Base-by-base conservation (phyloP, 2,888 invertebrate species). In the Drosophila quinaria region DNA sequence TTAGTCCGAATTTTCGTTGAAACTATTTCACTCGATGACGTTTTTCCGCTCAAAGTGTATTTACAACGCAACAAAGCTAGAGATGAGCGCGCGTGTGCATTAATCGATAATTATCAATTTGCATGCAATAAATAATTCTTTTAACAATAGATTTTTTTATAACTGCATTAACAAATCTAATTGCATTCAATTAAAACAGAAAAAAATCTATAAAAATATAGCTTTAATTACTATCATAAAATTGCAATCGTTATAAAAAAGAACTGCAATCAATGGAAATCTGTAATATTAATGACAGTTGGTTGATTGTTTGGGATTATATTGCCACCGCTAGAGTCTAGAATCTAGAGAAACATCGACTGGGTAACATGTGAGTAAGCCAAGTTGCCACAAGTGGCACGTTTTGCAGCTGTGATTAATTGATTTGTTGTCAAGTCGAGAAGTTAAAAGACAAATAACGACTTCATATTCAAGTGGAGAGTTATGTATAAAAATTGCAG, bases 391-490 rank as follows among this genome's bases (percentile, higher is more conserved):
- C 67, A 50, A 44, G 37, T 37, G 56, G 29, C 35, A 44, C 15
- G 29, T 55, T 44, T 19, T 46, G 66, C 52, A 33, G 44, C 35
- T 70, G 41, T 47, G 46, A 44, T 58, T 77, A 72, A 73, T 73
- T 73, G 73, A 72, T 72, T 77, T 73, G 65, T 42, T 25, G 19
- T 52, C 70, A 29, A 13, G 22, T 5, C 33, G 5, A 15, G 4
- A 52, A 71, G 77, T 64, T 72, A 9, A 46, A 59, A 59, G 39
- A 44, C 29, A 71, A 72, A 73, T 44, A 54, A 13, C 29, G 22
- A 60, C 17, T 59, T 42, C 10, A 22, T 51, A 31, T 56, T 52
- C 17, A 33, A 66, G 25, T 46, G 55, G 9, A 25, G 44, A 55
- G 55, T 33, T 56, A 22, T 42, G 1, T 56, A 22, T 42, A 8